Conservation (phyloP, 2,113 vertebrate species). For the Dolichotis patagonum region DNA sequence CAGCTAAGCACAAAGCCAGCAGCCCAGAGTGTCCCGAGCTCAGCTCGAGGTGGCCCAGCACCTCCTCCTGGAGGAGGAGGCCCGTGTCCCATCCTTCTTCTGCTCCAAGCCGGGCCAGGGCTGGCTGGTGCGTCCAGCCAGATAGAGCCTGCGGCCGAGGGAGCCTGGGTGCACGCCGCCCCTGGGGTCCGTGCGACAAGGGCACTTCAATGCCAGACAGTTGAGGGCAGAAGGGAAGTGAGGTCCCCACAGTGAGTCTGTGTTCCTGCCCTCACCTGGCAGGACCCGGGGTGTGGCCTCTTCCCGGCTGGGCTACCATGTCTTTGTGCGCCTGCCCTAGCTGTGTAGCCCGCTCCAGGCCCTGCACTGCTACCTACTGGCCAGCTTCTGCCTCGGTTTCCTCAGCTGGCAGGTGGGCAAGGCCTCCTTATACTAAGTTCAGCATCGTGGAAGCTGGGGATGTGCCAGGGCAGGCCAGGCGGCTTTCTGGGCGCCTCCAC, state of each 20-base stretch:
- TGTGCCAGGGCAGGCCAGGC: fast-evolving
- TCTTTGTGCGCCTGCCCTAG: background rate
- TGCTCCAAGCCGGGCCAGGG: background rate
- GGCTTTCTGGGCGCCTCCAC: background rate
- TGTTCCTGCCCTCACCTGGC: background rate
- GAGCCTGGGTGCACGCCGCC: too few relatives aligned
- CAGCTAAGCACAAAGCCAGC: background rate
- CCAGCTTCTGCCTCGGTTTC: background rate
- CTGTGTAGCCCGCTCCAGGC: background rate
- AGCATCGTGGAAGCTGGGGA: background rate
- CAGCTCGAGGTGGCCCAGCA: too few relatives aligned
- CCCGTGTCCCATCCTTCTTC: too few relatives aligned
- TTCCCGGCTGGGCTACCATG: background rate
- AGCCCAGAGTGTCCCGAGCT: background rate
- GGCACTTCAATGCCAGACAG: background rate
- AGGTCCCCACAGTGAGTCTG: background rate
- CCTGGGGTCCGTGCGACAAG: too few relatives aligned
- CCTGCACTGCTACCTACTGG: background rate
- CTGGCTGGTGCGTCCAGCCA: background rate
- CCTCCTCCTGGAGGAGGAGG: too few relatives aligned
- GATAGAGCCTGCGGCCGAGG: background rate
- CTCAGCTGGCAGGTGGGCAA: background rate
- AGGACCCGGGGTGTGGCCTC: background rate
- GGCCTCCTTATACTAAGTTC: too few relatives aligned
- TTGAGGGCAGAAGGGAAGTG: background rate